Evolutionary conservation across 2,888 invertebrate genomes (phyloP).

Genomic region (Dynastes tityus): DNA sequence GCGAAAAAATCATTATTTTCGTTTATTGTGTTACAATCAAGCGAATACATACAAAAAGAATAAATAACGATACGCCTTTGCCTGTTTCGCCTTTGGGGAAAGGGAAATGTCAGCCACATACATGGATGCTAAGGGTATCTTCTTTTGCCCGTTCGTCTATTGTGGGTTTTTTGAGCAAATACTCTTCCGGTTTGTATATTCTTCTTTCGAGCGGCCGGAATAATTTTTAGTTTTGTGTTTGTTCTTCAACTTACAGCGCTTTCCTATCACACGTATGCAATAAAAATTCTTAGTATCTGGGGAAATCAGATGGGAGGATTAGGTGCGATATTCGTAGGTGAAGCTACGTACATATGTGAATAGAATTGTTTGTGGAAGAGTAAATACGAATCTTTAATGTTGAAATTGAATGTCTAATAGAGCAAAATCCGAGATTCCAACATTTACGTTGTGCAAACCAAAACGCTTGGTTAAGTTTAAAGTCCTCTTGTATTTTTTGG

Average conservation of each 20-base stretch:
- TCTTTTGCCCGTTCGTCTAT: background rate
- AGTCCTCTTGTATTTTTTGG: too few relatives aligned
- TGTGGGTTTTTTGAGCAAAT: background rate
- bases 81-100: background rate
- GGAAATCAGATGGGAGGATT: slow-evolving; percentile 14
- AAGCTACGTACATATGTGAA: background rate
- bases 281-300: slow-evolving; percentile 17
- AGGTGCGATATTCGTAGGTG: background rate
- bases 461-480: too few relatives aligned
- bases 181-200: background rate
- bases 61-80: slow-evolving; percentile 5
- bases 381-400: slow-evolving; percentile 2
- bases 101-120: background rate
- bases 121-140: background rate
- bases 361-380: background rate
- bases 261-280: background rate
- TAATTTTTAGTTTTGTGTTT: slow-evolving; percentile 16
- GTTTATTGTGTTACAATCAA: background rate
- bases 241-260: background rate
- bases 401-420: background rate
- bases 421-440: background rate
- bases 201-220: background rate
- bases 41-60: slow-evolving; percentile 1
- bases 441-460: background rate
- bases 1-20: slow-evolving; percentile 21